Base-by-base conservation (phyloP, 2,113 vertebrate genomes). In the Onychostruthus taczanowskii region DNA sequence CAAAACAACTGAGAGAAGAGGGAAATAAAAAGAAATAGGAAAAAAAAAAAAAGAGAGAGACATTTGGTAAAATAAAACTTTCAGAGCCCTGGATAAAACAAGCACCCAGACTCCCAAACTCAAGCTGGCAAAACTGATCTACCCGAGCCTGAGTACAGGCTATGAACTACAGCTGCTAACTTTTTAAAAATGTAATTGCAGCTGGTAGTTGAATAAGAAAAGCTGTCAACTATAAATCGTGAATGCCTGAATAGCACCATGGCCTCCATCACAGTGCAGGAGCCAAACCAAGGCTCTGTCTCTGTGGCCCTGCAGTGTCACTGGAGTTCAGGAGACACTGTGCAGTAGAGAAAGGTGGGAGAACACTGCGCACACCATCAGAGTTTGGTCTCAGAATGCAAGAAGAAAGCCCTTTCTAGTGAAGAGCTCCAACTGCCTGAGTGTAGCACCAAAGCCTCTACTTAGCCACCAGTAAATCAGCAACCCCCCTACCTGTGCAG, bases 1-100 rank as follows among this genome's bases (percentile, higher is more conserved):
- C 84, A 99, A 80, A 90, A 92, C 95, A 90, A 95, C 98, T 98
- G 92, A 55, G 23, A 61, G 21, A 13, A 35, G 12, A 26, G 10
- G 10, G 1, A 2, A 28, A 55, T 12, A 6, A 53, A 53, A 30
- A 7, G 1, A 56, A 69, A 31, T 15, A 26, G 22, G 28, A 39
- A 67, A 39, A 37, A 37, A 37, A 37, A 46, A 35, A 56, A 55
- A 28, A 61, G 2, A 47, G 6, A 66, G 10, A 91, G 18, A 70
- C 12, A 30, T 66, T 30, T 41, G 20, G 43, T 81, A 58, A 68
- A 69, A 50, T 43, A 41, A 84, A 68, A 28, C 6, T 46, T 15
- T 64, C 28, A 31, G 41, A 84, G 28, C 23, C 35, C 52, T 41
- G 26, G 24, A 62, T 47, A 76, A 35, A 67, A 87, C 1, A 3